phyloP scores from a whole-genome alignment of 2,888 invertebrate genomes.

The Julus scanicus region DNA sequence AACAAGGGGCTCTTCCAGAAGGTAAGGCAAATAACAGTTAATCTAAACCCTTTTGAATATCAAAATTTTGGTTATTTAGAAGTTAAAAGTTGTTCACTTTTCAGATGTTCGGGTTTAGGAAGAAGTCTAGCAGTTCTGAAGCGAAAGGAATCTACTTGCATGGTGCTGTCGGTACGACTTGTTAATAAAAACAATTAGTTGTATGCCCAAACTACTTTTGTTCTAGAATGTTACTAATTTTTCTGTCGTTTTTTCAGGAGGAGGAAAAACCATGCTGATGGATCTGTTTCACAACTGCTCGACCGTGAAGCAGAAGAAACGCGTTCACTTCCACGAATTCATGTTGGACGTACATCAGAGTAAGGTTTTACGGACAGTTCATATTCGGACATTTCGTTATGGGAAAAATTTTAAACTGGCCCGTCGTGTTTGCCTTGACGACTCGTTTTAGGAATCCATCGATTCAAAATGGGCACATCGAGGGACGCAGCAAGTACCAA shows the following conservation, averaged over 20 bases:
- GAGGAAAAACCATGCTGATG: conserved; percentile 99
- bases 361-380: conserved; percentile 61
- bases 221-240: too few relatives aligned
- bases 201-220: too few relatives aligned
- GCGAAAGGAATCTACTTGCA: conserved; percentile 88
- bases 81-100: too few relatives aligned
- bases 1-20: conserved; percentile 65
- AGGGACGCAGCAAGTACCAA: conserved; percentile 1
- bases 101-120: too few relatives aligned
- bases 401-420: not conserved
- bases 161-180: conserved; percentile 70
- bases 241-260: conserved; percentile 67
- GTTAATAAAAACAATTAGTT: not conserved
- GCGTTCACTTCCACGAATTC: conserved; percentile 97
- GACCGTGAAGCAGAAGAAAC: conserved; percentile 68
- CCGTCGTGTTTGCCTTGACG: too few relatives aligned
- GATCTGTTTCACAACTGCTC: conserved; percentile 92
- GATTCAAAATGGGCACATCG: conserved; percentile 51
- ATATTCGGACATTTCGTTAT: too few relatives aligned
- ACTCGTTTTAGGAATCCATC: conserved; percentile 55
- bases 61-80: too few relatives aligned
- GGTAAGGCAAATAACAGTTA: conserved; percentile 52
- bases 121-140: not conserved
- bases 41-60: too few relatives aligned
- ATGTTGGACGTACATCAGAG: conserved; percentile 93